A percentile compares a stretch with the other conserved stretches of the same genome.
Conservation (phyloP, 2,113 vertebrate genomes). For the Onychostoma macrolepis region DNA sequence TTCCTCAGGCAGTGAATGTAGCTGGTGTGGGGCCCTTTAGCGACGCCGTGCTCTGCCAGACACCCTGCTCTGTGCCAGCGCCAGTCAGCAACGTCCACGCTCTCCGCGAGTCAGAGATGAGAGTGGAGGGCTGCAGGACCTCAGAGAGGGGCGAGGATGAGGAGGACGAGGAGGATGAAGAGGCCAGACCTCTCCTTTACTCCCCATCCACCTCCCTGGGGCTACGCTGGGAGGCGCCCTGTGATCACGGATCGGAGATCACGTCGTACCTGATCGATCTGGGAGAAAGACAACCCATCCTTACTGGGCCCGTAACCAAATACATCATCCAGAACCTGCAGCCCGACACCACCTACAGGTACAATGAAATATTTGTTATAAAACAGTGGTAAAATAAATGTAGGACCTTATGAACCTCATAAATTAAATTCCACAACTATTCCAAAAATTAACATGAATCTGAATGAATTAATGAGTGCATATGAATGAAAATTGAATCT, state of each 20-base stretch:
- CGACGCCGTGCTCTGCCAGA: slow-evolving; percentile 86
- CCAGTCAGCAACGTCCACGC: slow-evolving; percentile 85
- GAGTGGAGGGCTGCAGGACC: slow-evolving; percentile 45
- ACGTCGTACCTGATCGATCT: slow-evolving; percentile 93
- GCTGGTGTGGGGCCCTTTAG: slow-evolving; percentile 92
- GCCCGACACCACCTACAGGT: slow-evolving; percentile 98
- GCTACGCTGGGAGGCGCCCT: slow-evolving; percentile 88
- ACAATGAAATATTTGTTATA: not conserved
- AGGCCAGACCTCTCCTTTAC: slow-evolving; percentile 69
- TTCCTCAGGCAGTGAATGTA: slow-evolving; percentile 82
- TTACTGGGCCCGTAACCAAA: slow-evolving; percentile 82
- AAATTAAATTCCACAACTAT: not conserved
- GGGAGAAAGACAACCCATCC: slow-evolving; percentile 89
- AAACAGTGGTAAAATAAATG: not conserved
- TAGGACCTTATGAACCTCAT: not conserved
- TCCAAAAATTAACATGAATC: not conserved
- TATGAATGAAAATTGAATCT: not conserved
- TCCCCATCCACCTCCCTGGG: slow-evolving; percentile 93
- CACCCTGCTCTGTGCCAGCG: slow-evolving; percentile 91
- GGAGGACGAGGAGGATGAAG: slow-evolving; percentile 66
- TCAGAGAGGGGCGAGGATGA: slow-evolving; percentile 64
- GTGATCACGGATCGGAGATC: slow-evolving; percentile 92
- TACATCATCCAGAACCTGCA: slow-evolving; percentile 88
- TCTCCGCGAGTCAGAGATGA: slow-evolving; percentile 83
- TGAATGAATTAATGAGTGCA: not conserved